Evolutionary conservation across 2,888 invertebrate genomes (phyloP), one percentile per base, ranked within the genome.

Genomic region (Tiphia femorata): DNA sequence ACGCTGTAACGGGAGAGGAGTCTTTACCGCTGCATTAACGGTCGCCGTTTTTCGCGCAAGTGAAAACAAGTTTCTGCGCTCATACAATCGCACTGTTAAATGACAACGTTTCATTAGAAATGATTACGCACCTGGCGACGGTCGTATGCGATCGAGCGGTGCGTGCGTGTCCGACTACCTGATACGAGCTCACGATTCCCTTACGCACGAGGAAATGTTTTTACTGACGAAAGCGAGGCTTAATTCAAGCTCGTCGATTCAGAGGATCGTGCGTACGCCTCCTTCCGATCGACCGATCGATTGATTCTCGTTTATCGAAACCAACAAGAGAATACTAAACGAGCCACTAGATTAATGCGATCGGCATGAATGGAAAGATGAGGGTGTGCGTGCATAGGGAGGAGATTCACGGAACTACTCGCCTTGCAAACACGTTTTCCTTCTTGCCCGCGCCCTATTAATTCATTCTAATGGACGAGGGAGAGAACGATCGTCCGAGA

Each of bases 1-100:
- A 76, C 71, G 70, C 74, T 77, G 74, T 83, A 83, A 83, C 83
- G 83, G 83, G 81, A 83, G 83, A 81, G 75, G 77, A 76, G 79
- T 82, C 82, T 83, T 83, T 83, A 83, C 83, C 83, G 83, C 83
- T 83, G 82, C 80, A 81, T 82, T 82, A 81, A 83, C 83, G 83
- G 83, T 83, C 75, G 80, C 60, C 72, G 82, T 82, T 82, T 82
- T 82, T 82, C 82, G 76, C 80, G 70, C 78, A 78, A 79, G 77
- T 79, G 80, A 79, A 81, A 81, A 81, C 81, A 81, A 77, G 81
- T 81, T 81, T 75, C 74, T 67, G 68, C 62, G 72, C 76, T 72
- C 71, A 66, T 70, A 74, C 78, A 77, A 81, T 80, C 74, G 76
- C 74, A 74, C 79, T 78, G 72, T 75, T 80, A 78, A 79, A 79